These are phyloP conservation scores for Eremophila alpestris DNA, from an alignment of 2,797 vertebrate genomes.

Conservation along the genomic window DNA sequence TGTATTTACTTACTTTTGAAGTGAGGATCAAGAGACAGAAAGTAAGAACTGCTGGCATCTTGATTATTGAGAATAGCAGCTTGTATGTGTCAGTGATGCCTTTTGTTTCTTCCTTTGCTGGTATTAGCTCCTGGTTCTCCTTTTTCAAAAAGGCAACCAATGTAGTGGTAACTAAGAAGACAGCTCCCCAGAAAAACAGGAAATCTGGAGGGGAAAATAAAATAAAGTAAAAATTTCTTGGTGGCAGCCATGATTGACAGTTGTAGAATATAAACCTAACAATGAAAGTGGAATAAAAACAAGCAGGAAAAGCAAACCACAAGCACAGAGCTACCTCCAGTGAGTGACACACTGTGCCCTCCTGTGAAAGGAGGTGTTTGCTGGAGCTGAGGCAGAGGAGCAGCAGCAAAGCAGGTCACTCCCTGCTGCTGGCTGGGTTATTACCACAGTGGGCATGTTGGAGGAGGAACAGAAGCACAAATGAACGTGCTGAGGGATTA, in stretches of 20 bases:
- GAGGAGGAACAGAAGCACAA: not conserved
- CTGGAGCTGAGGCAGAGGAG: not conserved
- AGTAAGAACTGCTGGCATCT: conserved; percentile 92
- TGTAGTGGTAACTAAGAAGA: conserved; percentile 94
- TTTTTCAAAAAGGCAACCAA: conserved; percentile 92
- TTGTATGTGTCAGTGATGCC: conserved; percentile 92
- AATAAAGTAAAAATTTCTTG: not conserved
- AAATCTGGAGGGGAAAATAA: conserved; percentile 82
- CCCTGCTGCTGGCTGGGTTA: not conserved
- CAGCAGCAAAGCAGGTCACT: not conserved
- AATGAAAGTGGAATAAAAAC: not conserved
- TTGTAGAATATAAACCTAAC: not conserved
- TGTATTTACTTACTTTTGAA: conserved; percentile 84
- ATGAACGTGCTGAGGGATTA: not conserved
- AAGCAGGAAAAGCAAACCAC: not conserved
- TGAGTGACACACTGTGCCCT: not conserved
- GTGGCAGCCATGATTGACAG: not conserved
- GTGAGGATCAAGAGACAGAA: conserved; percentile 94
- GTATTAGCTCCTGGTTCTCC: conserved; percentile 80
- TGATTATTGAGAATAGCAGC: conserved; percentile 90
- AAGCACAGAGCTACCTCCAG: not conserved
- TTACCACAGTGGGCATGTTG: fast-evolving
- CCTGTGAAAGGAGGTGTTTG: not conserved
- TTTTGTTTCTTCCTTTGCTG: conserved; percentile 85
- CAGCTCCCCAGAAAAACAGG: conserved; percentile 93